These are phyloP conservation scores for Sciaenops ocellatus DNA, from an alignment of 2,797 vertebrate species.

Conservation along the genomic window DNA sequence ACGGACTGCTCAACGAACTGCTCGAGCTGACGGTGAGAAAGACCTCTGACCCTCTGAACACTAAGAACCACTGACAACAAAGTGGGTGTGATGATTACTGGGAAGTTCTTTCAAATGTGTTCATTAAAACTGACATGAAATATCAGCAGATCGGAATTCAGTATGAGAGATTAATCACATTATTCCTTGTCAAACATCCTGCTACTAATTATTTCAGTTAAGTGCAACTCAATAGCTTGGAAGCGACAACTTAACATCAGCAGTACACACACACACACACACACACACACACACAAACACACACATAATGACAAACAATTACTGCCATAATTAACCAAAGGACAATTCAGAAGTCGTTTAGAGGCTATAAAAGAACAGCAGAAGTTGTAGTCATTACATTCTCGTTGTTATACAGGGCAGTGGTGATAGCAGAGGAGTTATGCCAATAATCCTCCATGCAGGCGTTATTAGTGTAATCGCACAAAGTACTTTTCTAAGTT, in stretches of 20 bases:
- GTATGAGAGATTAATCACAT: slow-evolving; percentile 48
- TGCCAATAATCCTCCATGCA: slow-evolving; percentile 37
- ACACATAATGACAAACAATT: slow-evolving; percentile 53
- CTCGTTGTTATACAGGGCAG: slow-evolving; percentile 39
- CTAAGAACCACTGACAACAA: slow-evolving; percentile 5
- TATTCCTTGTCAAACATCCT: slow-evolving; percentile 47
- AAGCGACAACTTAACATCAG: slow-evolving; percentile 32
- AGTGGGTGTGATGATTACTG: slow-evolving; percentile 42
- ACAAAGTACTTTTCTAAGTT: slow-evolving; percentile 42
- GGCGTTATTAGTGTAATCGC: slow-evolving; percentile 52
- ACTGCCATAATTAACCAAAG: slow-evolving; percentile 58
- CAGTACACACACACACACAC: slow-evolving; percentile 13
- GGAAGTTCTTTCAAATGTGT: slow-evolving; percentile 32
- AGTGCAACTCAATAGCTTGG: slow-evolving; percentile 31
- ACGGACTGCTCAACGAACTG: slow-evolving; percentile 92
- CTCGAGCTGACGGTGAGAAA: slow-evolving; percentile 93
- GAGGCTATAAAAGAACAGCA: slow-evolving; percentile 52
- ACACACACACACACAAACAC: slow-evolving; percentile 8
- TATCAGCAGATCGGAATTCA: slow-evolving; percentile 44
- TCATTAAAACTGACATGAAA: slow-evolving; percentile 48
- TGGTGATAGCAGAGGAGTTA: slow-evolving; percentile 53
- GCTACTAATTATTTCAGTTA: slow-evolving; percentile 61
- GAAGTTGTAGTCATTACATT: slow-evolving; percentile 58
- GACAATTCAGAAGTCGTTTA: slow-evolving; percentile 64
- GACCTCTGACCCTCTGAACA: slow-evolving; percentile 36